These are phyloP conservation scores for Burhinus bistriatus DNA, from an alignment of 2,113 vertebrate species.

Conservation along the genomic window DNA sequence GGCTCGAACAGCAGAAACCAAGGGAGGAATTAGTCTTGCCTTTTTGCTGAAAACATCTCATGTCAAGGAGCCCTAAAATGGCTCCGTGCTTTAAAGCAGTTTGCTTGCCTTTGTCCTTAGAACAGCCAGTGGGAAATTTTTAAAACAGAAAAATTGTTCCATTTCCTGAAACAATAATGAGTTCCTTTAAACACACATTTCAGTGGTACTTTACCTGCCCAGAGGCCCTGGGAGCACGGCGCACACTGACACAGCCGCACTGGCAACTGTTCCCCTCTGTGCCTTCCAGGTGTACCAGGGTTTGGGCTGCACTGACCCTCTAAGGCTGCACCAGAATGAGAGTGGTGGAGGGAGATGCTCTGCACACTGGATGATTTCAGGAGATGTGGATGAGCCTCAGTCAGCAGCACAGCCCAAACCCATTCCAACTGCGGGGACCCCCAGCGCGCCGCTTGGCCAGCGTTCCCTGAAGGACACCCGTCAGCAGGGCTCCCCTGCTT, in stretches of 20 bases:
- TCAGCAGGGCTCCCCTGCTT: not conserved
- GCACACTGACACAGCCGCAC: rapidly evolving
- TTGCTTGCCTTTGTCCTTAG: not conserved
- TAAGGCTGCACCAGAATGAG: rapidly evolving
- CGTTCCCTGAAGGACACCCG: not conserved
- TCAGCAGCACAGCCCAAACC: not conserved
- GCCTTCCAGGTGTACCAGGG: not conserved
- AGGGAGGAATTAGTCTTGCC: not conserved
- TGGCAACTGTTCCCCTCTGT: not conserved
- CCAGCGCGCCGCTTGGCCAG: not conserved
- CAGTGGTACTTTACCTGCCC: rapidly evolving
- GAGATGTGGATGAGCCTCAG: not conserved
- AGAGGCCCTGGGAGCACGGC: not conserved
- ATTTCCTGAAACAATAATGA: not conserved
- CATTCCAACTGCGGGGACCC: rapidly evolving
- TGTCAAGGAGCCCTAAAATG: not conserved
- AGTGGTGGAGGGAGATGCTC: not conserved
- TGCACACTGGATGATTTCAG: rapidly evolving
- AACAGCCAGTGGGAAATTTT: not conserved
- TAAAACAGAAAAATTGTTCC: not conserved
- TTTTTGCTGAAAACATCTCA: not conserved
- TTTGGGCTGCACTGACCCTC: not conserved
- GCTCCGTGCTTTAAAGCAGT: rapidly evolving
- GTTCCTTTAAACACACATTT: not conserved
- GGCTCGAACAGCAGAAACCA: no score